Evolutionary conservation across 1,140 invertebrate genomes (phyloP).

Genomic region (Drosophila ficusphila): DNA sequence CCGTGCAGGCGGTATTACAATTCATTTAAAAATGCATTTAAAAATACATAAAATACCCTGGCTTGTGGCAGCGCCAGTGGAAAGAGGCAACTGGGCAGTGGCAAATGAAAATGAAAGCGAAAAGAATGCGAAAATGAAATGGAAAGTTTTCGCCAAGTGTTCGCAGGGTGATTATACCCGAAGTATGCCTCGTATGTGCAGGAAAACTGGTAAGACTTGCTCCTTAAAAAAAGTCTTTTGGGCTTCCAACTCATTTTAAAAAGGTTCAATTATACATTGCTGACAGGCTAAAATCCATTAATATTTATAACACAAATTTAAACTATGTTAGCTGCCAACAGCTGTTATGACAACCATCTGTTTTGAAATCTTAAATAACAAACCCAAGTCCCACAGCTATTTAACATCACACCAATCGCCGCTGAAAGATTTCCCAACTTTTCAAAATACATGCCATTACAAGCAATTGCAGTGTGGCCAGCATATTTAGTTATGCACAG

Average conservation of each 20-base stretch:
- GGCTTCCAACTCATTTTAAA: not conserved
- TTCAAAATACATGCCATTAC: not conserved
- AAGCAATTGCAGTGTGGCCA: constrained; percentile 6
- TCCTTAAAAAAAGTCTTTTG: not conserved
- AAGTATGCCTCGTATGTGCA: constrained; percentile 15
- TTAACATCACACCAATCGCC: not conserved
- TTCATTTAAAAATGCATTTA: constrained; percentile 82
- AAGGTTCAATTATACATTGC: too few relatives aligned
- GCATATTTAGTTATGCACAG: constrained; percentile 12
- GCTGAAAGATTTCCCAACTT: not conserved
- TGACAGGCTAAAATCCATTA: too few relatives aligned
- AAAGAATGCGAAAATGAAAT: constrained; percentile 69
- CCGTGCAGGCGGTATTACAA: constrained; percentile 72
- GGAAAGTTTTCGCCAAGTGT: constrained; percentile 62
- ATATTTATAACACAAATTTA: not conserved
- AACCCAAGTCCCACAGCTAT: not conserved
- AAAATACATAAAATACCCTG: constrained; percentile 74
- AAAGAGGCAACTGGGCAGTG: not conserved
- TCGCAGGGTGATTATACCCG: constrained; percentile 47
- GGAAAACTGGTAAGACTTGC: constrained; percentile 21
- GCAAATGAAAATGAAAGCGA: constrained; percentile 66
- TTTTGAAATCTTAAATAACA: not conserved
- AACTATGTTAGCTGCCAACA: not conserved
- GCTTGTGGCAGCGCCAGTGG: not conserved
- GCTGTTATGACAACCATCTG: not conserved